These are phyloP conservation scores for Melierax canorus DNA, from an alignment of 2,113 vertebrate genomes.

Conservation along the genomic window DNA sequence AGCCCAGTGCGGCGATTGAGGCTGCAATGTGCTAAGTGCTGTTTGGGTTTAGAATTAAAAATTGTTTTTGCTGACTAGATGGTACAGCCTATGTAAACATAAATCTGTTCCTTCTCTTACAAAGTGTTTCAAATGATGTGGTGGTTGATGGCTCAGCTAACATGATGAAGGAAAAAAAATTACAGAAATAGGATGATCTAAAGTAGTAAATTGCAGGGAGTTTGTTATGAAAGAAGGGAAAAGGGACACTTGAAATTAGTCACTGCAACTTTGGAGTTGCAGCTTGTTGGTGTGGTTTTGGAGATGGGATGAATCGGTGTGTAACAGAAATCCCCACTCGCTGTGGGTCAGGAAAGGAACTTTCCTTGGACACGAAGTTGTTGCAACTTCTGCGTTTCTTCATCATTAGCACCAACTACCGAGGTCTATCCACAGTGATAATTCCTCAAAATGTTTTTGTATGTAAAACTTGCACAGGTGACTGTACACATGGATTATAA, in stretches of 20 bases:
- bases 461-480: neutral
- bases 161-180: neutral
- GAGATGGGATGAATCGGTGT: too few relatives aligned
- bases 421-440: neutral
- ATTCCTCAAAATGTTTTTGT: fast-evolving
- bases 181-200: neutral
- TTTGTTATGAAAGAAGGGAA: neutral
- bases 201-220: neutral
- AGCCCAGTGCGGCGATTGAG: neutral
- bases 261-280: neutral
- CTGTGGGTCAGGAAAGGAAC: neutral
- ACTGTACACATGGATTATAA: neutral
- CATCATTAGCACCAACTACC: neutral
- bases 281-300: neutral
- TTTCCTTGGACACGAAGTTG: neutral
- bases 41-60: neutral
- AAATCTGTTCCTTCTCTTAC: neutral
- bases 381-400: neutral
- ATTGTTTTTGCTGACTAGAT: neutral
- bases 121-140: neutral
- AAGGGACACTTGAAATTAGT: neutral
- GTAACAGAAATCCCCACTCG: neutral
- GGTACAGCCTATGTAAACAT: neutral
- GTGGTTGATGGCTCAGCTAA: neutral
- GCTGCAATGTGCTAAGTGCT: neutral